These are phyloP conservation scores for Dicyema japonicum DNA, from an alignment of 1,140 invertebrate genomes.

Conservation along the genomic window DNA sequence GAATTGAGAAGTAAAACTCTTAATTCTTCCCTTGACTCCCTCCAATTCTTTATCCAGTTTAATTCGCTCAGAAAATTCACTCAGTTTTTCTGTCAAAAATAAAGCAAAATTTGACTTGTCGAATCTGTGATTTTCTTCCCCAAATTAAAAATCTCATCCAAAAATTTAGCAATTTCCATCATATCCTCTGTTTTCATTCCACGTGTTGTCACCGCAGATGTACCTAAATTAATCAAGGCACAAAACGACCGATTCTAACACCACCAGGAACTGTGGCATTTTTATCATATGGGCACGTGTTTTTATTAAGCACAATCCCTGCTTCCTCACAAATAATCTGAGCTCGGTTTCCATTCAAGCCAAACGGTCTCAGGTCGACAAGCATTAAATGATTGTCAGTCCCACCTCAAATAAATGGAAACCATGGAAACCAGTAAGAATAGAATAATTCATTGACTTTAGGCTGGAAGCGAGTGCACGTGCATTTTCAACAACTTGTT, in stretches of 20 bases:
- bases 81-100: no score
- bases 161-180: conserved; percentile 45
- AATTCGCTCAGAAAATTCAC: no score
- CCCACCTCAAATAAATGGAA: conserved; percentile 7
- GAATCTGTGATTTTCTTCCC: no score
- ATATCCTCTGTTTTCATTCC: conserved; percentile 54
- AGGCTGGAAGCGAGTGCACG: not conserved
- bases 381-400: conserved; percentile 31
- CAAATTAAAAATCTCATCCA: no score
- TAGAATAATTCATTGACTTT: conserved; percentile 1
- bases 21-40: no score
- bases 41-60: no score
- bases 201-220: conserved; percentile 67
- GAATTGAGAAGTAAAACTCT: no score
- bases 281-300: conserved; percentile 56
- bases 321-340: conserved; percentile 51
- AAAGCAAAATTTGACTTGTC: no score
- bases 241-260: conserved; percentile 12
- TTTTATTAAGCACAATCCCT: conserved; percentile 78
- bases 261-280: conserved; percentile 64
- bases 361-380: conserved; percentile 33
- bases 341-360: conserved; percentile 37
- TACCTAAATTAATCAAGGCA: no score
- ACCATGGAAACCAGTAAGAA: conserved; percentile 1
- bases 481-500: conserved; percentile 29